Evolutionary conservation across 2,113 vertebrate genomes (phyloP), one percentile per base, ranked within the genome.

Genomic region (Hemibates koningsi): DNA sequence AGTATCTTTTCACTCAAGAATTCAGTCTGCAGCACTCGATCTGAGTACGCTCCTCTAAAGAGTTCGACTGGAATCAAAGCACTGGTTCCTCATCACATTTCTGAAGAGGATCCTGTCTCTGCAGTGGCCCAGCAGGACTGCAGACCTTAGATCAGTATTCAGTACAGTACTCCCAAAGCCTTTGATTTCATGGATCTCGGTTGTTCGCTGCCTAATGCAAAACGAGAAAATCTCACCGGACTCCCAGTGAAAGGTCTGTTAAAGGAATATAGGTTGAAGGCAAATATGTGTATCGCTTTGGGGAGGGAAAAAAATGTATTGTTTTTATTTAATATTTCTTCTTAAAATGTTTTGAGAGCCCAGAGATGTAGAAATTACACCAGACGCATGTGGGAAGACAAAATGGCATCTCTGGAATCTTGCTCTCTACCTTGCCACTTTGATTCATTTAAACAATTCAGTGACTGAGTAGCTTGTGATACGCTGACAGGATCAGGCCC

Each of bases 181-280:
- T 96, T 95, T 96, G 95, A 96, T 96, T 95, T 95, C 92, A 89
- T 93, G 93, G 91, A 95, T 94, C 93, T 93, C 66, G 86, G 91
- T 94, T 94, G 92, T 95, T 95, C 94, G 32, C 90, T 91, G 94
- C 91, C 90, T 92, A 90, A 94, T 93, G 93, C 92, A 95, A 95
- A 94, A 90, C 2, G 84, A 86, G 93, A 88, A 93, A 92, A 59
- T 94, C 93, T 94, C 95, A 9, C 79, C 38, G 91, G 93, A 88
- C 82, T 84, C 56, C 79, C 80, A 90, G 89, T 89, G 93, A 94
- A 94, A 92, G 93, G 91, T 95, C 89, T 90, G 79, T 29, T 73
- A 56, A 87, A 88, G 32, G 66, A 86, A 92, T 88, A 86, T 91
- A 71, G 80, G 86, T 90, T 38, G 21, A 90, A 87, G 83, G 73